Conservation (phyloP, 2,797 vertebrate genomes). For the Eospalax fontanierii region DNA sequence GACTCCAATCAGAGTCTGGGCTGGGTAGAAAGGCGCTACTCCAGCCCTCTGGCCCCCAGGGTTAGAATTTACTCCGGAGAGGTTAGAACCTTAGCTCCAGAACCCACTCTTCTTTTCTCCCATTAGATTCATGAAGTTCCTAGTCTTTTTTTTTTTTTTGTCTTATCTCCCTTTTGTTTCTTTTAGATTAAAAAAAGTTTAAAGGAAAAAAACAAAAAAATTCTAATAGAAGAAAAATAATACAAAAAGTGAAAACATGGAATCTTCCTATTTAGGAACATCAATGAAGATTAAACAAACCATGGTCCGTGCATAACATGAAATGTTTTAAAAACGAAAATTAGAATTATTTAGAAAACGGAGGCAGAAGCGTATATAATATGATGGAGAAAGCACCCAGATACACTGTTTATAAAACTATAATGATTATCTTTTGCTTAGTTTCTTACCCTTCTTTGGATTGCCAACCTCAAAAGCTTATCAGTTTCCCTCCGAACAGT, state of each 20-base stretch:
- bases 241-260: background rate
- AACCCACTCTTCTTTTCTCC: constrained; percentile 37
- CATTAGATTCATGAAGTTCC: constrained; percentile 80
- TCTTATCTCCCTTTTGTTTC: constrained; percentile 77
- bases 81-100: constrained; percentile 27
- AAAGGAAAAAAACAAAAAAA: constrained; percentile 68
- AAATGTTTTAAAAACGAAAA: constrained; percentile 26
- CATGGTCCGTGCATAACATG: background rate
- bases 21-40: constrained; percentile 15
- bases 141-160: constrained; percentile 73
- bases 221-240: background rate
- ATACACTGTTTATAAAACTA: constrained; percentile 56
- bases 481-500: constrained; percentile 50
- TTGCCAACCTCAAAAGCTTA: constrained; percentile 63
- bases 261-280: constrained; percentile 30
- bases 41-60: constrained; percentile 41
- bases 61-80: constrained; percentile 75
- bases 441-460: constrained; percentile 56
- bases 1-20: constrained; percentile 63
- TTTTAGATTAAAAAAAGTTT: constrained; percentile 88
- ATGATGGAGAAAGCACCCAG: constrained; percentile 42
- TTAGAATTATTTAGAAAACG: background rate
- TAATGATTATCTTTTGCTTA: constrained; percentile 44
- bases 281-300: constrained; percentile 54
- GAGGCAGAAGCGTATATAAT: background rate